Conservation (phyloP, 2,797 vertebrate genomes). For the Takifugu ocellatus region DNA sequence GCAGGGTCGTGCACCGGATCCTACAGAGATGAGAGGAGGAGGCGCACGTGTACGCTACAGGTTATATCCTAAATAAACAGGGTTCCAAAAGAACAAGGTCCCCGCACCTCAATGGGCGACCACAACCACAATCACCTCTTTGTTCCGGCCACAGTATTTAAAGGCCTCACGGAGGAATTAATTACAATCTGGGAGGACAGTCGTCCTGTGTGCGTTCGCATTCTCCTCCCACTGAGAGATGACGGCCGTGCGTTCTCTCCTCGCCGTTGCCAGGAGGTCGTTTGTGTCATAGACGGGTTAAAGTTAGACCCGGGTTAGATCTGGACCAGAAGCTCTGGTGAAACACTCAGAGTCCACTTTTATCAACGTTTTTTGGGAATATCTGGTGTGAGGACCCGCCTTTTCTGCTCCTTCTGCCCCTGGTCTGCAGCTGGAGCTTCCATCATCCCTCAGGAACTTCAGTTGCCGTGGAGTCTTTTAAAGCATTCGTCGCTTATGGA, state of each 20-base stretch:
- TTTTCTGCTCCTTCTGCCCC: too few species aligned
- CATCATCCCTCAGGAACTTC: too few species aligned
- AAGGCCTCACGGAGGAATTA: slow-evolving; percentile 78
- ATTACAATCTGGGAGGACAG: slow-evolving; percentile 62
- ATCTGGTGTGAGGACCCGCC: too few species aligned
- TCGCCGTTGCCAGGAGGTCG: background rate
- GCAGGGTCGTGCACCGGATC: slow-evolving; percentile 27
- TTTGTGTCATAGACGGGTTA: background rate
- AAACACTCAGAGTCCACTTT: too few species aligned
- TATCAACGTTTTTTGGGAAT: too few species aligned
- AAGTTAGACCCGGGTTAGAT: too few species aligned
- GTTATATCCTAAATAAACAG: background rate
- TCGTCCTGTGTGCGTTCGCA: slow-evolving; percentile 54
- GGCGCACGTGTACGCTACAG: background rate
- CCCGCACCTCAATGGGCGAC: slow-evolving; percentile 39
- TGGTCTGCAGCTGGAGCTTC: too few species aligned
- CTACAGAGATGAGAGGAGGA: background rate
- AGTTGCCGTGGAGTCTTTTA: too few species aligned
- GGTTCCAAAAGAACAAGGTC: slow-evolving; percentile 18
- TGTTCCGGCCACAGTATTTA: slow-evolving; percentile 65
- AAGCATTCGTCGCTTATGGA: too few species aligned
- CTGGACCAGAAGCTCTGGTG: background rate
- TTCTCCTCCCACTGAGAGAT: slow-evolving; percentile 66
- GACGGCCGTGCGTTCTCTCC: slow-evolving; percentile 6
- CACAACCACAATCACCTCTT: slow-evolving; percentile 70